Percentiles rank a stretch among this genome's conserved stretches.
Evolutionary conservation across 2,888 invertebrate genomes (phyloP).

Genomic region (Linyphia triangularis): DNA sequence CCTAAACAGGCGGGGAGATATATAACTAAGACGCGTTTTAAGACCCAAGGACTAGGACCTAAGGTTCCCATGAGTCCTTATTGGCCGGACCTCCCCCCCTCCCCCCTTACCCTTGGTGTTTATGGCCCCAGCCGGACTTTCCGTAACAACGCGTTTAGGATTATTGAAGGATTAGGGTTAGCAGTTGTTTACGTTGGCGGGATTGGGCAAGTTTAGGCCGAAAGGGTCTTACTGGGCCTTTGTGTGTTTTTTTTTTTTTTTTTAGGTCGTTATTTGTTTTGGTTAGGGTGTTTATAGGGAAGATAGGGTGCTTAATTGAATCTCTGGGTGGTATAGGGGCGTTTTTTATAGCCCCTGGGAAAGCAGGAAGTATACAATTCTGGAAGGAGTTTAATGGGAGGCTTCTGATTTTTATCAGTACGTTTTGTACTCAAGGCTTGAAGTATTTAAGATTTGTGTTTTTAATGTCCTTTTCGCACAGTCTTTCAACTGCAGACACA

Average conservation of each 20-base stretch:
- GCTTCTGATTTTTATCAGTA: no score
- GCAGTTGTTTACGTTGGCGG: slow-evolving; percentile 52
- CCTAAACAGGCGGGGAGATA: slow-evolving; percentile 56
- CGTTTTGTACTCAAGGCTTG: no score
- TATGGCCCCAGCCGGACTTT: slow-evolving; percentile 25
- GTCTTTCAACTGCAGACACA: no score
- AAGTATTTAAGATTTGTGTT: no score
- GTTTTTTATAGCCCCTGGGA: neutral
- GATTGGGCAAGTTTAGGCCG: slow-evolving; percentile 51
- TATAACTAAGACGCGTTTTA: slow-evolving; percentile 61
- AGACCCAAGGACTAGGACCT: slow-evolving; percentile 37
- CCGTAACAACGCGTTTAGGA: slow-evolving; percentile 57
- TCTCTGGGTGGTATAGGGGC: slow-evolving; percentile 6
- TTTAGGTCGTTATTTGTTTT: slow-evolving; percentile 14
- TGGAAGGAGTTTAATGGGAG: neutral
- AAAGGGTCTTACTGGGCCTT: slow-evolving; percentile 43
- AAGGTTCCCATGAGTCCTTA: slow-evolving; percentile 46
- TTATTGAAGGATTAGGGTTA: slow-evolving; percentile 53
- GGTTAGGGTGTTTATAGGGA: neutral
- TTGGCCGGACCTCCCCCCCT: neutral
- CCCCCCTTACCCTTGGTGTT: slow-evolving; percentile 19
- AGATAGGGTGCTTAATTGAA: slow-evolving; percentile 21
- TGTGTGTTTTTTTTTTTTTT: slow-evolving; percentile 23
- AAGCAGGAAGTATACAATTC: neutral
- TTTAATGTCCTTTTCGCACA: no score